Percentiles rank a stretch among this genome's conserved stretches.
Evolutionary conservation across 2,797 vertebrate species (phyloP).

Genomic region (Chrysocyon brachyurus): DNA sequence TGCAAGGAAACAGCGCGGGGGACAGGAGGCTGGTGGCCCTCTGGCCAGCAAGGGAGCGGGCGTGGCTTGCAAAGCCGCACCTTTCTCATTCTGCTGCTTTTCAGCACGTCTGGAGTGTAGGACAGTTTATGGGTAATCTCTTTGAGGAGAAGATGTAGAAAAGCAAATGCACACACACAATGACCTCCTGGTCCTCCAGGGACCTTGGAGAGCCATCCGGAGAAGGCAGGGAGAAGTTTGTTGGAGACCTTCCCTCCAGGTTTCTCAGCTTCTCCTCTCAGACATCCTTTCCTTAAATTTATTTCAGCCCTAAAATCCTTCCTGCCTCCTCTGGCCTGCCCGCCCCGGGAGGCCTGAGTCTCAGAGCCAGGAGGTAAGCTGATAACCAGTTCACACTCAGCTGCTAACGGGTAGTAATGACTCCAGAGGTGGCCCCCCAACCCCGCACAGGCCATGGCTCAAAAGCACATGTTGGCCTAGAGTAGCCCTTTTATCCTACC

Average conservation of each 20-base stretch:
- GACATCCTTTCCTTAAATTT: too few species aligned
- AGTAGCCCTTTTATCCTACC: background rate
- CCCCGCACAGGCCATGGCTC: background rate
- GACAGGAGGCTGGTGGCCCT: background rate
- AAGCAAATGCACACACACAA: background rate
- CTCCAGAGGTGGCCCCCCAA: background rate
- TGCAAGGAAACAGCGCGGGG: background rate
- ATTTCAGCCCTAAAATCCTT: background rate
- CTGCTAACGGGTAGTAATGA: background rate
- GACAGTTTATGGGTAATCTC: background rate
- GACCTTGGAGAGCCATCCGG: background rate
- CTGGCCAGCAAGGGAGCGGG: fast-evolving
- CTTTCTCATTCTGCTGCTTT: background rate
- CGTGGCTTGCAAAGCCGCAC: fast-evolving
- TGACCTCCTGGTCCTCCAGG: background rate
- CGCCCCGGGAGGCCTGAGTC: background rate
- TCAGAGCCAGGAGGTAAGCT: background rate
- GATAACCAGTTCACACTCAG: background rate
- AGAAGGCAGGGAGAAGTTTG: background rate
- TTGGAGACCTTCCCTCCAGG: background rate
- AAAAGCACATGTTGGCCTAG: background rate
- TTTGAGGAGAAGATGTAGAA: background rate
- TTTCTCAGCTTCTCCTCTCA: background rate
- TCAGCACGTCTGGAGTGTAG: too few species aligned
- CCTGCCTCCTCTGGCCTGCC: background rate